Percentiles rank a stretch among this genome's conserved stretches.
Evolutionary conservation across 64 coral and sea anemone genomes (phyloP).

Genomic region (Montipora sp.): DNA sequence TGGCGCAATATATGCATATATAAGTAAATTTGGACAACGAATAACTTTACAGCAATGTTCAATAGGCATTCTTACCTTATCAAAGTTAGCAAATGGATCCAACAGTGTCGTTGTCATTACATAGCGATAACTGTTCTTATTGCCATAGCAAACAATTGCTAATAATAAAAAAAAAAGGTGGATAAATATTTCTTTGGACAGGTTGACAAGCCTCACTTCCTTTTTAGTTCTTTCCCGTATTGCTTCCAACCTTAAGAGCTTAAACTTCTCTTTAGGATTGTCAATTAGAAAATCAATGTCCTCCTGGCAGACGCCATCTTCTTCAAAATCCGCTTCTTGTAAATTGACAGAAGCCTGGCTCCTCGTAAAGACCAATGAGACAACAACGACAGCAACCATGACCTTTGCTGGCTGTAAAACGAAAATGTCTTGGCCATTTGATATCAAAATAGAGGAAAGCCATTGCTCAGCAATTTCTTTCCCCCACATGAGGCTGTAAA

Average conservation of each 20-base stretch:
- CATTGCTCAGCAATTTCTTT: slow-evolving; percentile 81
- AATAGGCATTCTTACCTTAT: slow-evolving; percentile 44
- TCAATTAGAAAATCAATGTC: neutral
- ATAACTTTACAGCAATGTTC: too few relatives aligned
- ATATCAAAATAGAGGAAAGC: slow-evolving; percentile 84
- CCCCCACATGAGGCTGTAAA: slow-evolving; percentile 87
- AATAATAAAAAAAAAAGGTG: slow-evolving; percentile 69
- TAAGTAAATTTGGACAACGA: too few relatives aligned
- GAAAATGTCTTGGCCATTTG: slow-evolving; percentile 75
- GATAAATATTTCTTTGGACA: slow-evolving; percentile 48
- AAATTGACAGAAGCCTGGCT: neutral
- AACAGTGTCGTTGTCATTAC: slow-evolving; percentile 65
- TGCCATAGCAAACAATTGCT: slow-evolving; percentile 83
- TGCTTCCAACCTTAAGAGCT: slow-evolving; percentile 13
- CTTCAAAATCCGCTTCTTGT: neutral
- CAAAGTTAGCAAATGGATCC: slow-evolving; percentile 69
- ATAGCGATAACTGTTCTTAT: slow-evolving; percentile 62
- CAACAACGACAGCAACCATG: slow-evolving; percentile 31
- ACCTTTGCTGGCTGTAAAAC: slow-evolving; percentile 80
- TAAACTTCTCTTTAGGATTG: slow-evolving; percentile 29
- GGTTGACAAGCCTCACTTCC: slow-evolving; percentile 51
- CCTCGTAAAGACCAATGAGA: slow-evolving; percentile 25
- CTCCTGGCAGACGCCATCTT: neutral
- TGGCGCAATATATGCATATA: too few relatives aligned
- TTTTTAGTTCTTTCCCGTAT: slow-evolving; percentile 55